phyloP scores from a whole-genome alignment of 2,797 vertebrate genomes.

The Emys orbicularis region DNA sequence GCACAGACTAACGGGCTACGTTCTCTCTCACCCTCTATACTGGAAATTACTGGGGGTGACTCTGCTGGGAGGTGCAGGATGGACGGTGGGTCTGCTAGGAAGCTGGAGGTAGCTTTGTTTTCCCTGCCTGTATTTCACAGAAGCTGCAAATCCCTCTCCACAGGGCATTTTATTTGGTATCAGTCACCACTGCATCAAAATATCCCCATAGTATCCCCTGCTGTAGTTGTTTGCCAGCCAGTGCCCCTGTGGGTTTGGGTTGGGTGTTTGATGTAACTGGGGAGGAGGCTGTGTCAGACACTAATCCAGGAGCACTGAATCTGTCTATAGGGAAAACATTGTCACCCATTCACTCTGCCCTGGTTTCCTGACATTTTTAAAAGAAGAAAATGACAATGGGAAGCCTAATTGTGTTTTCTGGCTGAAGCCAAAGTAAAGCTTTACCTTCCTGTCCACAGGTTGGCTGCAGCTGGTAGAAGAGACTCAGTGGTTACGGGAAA shows the following conservation, averaged over 20 bases:
- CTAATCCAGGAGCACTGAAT: neutral
- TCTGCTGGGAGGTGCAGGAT: neutral
- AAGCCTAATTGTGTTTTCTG: neutral
- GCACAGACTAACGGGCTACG: neutral
- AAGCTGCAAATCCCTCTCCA: neutral
- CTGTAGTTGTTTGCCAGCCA: neutral
- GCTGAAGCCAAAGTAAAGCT: neutral
- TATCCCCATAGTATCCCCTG: neutral
- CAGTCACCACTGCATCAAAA: neutral
- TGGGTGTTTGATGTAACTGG: neutral
- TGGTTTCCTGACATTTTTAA: neutral
- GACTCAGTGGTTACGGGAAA: neutral
- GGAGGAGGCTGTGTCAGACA: neutral
- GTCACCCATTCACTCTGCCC: neutral
- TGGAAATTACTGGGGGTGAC: neutral
- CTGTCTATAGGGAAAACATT: neutral
- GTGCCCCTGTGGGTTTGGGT: neutral
- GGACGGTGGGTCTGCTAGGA: rapidly evolving
- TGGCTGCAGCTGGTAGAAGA: neutral
- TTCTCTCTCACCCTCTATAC: neutral
- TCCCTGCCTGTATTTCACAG: neutral
- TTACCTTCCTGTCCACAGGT: neutral
- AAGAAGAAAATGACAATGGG: neutral
- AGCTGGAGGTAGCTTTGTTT: neutral
- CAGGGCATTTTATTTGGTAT: neutral